Conservation (phyloP, 1,140 invertebrate species). For the Drosophila mojavensis region DNA sequence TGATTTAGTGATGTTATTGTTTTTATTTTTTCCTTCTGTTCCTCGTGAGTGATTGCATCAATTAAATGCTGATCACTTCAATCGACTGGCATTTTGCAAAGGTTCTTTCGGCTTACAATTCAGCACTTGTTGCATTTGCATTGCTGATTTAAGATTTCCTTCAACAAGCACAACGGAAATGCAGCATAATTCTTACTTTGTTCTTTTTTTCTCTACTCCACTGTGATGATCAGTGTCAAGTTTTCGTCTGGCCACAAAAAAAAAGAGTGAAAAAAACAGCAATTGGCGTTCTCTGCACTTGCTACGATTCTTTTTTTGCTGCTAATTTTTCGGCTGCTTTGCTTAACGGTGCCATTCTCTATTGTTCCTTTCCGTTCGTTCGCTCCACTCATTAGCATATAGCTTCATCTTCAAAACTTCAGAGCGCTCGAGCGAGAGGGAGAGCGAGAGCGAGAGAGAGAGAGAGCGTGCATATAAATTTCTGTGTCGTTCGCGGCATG, state of each 20-base stretch:
- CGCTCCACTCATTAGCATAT: constrained; percentile 70
- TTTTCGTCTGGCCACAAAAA: constrained; percentile 66
- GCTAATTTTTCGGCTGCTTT: constrained; percentile 58
- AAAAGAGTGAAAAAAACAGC: constrained; percentile 14
- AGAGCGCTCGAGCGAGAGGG: not conserved
- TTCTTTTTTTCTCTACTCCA: constrained; percentile 42
- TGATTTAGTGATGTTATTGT: constrained; percentile 12
- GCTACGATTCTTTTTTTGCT: constrained; percentile 36
- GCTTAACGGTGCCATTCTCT: constrained; percentile 69
- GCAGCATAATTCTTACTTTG: constrained; percentile 71
- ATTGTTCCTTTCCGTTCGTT: constrained; percentile 55
- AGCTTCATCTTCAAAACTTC: constrained; percentile 16
- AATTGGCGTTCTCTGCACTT: constrained; percentile 52
- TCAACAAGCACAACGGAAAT: constrained; percentile 64
- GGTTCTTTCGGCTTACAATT: constrained; percentile 27
- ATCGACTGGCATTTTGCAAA: constrained; percentile 49
- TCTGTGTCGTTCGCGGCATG: constrained; percentile 5
- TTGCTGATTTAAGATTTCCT: constrained; percentile 80
- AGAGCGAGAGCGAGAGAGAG: not conserved
- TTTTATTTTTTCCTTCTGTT: not conserved
- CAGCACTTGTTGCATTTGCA: constrained; percentile 56
- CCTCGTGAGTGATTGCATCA: constrained; percentile 58
- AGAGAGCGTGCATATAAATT: not conserved
- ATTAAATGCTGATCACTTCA: constrained; percentile 71
- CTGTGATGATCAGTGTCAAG: constrained; percentile 83